Conservation (phyloP, 1,140 invertebrate genomes). For the Bombus confusus region DNA sequence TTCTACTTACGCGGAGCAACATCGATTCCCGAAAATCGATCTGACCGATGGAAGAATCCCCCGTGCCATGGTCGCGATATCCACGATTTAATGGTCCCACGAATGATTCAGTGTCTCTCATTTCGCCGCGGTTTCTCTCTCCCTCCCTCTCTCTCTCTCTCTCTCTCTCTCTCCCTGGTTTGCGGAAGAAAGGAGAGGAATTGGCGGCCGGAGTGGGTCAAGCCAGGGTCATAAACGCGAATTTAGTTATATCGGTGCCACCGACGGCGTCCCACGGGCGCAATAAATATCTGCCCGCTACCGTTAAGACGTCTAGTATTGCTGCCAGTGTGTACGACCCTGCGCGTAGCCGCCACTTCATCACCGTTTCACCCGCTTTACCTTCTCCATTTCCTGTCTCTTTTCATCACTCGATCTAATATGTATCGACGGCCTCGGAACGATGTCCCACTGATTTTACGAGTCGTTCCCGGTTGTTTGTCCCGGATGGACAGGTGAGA, state of each 20-base stretch:
- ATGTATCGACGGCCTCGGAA: constrained; percentile 59
- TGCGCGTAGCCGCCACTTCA: constrained; percentile 53
- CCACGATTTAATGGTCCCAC: constrained; percentile 56
- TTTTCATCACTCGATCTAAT: constrained; percentile 65
- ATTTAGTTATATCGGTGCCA: constrained; percentile 76
- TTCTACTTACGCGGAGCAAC: background rate
- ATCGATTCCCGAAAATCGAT: constrained; percentile 37
- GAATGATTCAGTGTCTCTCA: constrained; percentile 52
- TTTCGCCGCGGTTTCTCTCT: constrained; percentile 3
- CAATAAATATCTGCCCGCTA: constrained; percentile 74
- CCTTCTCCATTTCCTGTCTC: background rate
- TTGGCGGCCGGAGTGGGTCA: constrained; percentile 36
- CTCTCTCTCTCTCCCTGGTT: constrained; percentile 12
- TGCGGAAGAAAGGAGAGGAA: constrained; percentile 54
- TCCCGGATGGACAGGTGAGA: constrained; percentile 22
- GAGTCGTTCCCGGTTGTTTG: constrained; percentile 48
- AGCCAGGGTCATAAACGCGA: constrained; percentile 72
- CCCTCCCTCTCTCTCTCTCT: background rate
- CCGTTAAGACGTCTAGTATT: constrained; percentile 71
- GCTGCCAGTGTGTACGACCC: constrained; percentile 50
- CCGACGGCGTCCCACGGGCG: constrained; percentile 66
- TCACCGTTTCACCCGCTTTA: constrained; percentile 46
- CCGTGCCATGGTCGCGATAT: constrained; percentile 22
- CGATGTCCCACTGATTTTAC: constrained; percentile 53
- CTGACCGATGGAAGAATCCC: background rate